Evolutionary conservation across 2,797 vertebrate species (phyloP).

Genomic region (Melopsittacus undulatus): DNA sequence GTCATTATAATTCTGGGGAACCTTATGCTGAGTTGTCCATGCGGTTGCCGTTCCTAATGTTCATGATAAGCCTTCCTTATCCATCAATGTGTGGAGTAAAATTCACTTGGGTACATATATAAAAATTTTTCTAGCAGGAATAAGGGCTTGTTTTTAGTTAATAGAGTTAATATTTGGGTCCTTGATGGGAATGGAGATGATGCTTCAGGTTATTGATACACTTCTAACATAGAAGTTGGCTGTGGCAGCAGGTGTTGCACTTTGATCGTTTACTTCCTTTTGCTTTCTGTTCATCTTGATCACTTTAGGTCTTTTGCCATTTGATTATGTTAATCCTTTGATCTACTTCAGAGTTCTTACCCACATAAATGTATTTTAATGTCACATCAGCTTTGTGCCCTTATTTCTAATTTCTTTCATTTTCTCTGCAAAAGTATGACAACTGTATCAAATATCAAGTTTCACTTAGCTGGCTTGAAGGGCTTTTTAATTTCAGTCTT

Average conservation of each 20-base stretch:
- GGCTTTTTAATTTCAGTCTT: background rate
- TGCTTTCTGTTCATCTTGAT: background rate
- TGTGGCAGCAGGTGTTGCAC: background rate
- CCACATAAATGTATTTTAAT: background rate
- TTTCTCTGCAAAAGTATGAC: background rate
- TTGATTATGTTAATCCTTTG: background rate
- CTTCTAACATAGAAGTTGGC: background rate
- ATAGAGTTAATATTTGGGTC: background rate
- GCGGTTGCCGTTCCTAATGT: background rate
- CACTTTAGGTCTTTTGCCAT: background rate
- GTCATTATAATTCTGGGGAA: background rate
- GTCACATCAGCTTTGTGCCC: background rate
- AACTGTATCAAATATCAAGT: background rate
- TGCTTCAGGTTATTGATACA: background rate
- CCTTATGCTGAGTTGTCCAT: background rate
- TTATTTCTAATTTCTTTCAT: background rate
- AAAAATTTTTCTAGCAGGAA: background rate
- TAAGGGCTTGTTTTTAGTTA: background rate
- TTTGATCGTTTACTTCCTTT: constrained; percentile 24
- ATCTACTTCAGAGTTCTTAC: background rate
- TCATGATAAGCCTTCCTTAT: background rate
- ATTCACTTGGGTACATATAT: background rate
- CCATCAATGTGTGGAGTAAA: background rate
- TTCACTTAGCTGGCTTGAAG: background rate
- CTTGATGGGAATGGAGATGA: background rate